Evolutionary conservation across 1,140 invertebrate species (phyloP), one percentile per base, ranked within the genome.

Genomic region (Spodoptera litura): DNA sequence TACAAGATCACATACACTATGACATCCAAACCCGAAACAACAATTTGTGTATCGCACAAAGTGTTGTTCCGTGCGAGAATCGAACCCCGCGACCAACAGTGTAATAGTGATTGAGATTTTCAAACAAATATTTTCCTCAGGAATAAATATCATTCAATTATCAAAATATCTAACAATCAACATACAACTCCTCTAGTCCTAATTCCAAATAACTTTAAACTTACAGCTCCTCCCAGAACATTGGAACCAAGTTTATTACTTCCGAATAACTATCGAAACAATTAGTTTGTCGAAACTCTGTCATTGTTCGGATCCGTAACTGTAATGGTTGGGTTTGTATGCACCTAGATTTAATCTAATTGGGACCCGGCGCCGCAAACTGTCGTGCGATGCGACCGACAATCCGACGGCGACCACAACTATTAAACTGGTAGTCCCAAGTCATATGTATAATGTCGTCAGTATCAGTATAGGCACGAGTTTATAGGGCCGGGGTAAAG

Each of bases 331-430:
- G 35, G 62, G 62, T 77, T 44, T 55, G 62, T 66, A 61, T 85
- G 80, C 78, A 80, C 74, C 78, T 51, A 82, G 82, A 79, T 80
- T 83, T 86, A 84, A 87, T 87, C 79, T 84, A 86, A 87, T 87
- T 76, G 83, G 77, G 81, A 78, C 79, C 77, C 82, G 81, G 12
- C 13, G 75, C 78, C 82, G 78, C 81, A 78, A 78, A 79, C 78
- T 82, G 80, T 77, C 78, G 64, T 71, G 68, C 68, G 77, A 85
- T 85, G 84, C 77, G 62, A 79, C 82, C 80, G 81, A 81, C 83
- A 85, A 85, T 83, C 83, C 83, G 75, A 77, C 56, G 61, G 49
- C 71, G 59, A 79, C 83, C 79, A 70, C 75, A 78, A 72, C 56
- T 72, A 71, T 71, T 78, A 62, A 56, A 70, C 66, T 44, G 38